These are phyloP conservation scores for Morone chrysops DNA, from an alignment of 2,113 vertebrate species.

Conservation along the genomic window DNA sequence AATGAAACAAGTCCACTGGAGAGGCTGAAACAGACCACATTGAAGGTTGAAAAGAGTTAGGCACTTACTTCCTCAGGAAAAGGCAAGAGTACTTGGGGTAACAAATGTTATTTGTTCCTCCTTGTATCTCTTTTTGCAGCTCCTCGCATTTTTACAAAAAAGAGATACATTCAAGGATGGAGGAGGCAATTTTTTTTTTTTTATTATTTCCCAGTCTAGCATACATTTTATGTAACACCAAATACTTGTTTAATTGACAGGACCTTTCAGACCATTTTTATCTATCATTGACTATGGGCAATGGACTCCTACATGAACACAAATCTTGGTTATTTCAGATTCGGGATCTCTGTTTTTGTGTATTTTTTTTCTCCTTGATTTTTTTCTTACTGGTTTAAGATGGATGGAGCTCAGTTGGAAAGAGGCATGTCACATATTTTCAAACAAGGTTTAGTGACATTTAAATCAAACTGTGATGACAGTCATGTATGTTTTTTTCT, in stretches of 20 bases:
- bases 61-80: too few species aligned
- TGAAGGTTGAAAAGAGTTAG: not conserved
- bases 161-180: not conserved
- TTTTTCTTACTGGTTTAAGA: too few species aligned
- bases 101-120: not conserved
- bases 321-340: too few species aligned
- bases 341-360: too few species aligned
- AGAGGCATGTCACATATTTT: not conserved
- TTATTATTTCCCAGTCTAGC: too few species aligned
- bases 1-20: not conserved
- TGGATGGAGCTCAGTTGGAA: too few species aligned
- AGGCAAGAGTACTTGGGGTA: not conserved
- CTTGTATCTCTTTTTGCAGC: not conserved
- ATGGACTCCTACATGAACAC: not conserved
- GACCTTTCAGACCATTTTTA: not conserved
- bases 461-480: not conserved
- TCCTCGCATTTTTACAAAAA: not conserved
- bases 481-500: not conserved
- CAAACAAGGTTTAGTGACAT: not conserved
- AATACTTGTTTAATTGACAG: not conserved
- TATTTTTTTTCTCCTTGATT: too few species aligned
- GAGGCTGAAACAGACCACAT: not conserved
- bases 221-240: not conserved
- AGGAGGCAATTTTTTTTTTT: too few species aligned
- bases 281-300: not conserved